phyloP scores from a whole-genome alignment of 2,888 invertebrate genomes.

The Desoria tigrina region DNA sequence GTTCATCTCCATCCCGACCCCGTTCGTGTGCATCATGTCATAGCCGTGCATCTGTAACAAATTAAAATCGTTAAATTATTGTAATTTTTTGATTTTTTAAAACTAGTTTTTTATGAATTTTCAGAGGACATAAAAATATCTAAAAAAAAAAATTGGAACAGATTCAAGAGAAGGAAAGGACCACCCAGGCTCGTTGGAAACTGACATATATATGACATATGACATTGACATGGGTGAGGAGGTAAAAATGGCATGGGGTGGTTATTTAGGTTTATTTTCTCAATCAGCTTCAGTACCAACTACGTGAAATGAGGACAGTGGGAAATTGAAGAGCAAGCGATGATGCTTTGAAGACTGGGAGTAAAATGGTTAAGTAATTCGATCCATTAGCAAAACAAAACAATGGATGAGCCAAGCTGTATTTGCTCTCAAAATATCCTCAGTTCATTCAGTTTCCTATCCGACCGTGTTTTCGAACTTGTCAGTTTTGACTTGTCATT shows the following conservation, averaged over 20 bases:
- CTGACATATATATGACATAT: too few relatives aligned
- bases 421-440: conserved; percentile 34
- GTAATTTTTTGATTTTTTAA: conserved; percentile 1
- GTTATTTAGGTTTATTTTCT: too few relatives aligned
- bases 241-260: not conserved
- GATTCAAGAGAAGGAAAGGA: not conserved
- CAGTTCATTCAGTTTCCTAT: not conserved
- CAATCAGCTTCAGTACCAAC: too few relatives aligned
- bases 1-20: conserved; percentile 49
- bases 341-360: too few relatives aligned
- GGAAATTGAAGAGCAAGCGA: too few relatives aligned
- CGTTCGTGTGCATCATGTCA: conserved; percentile 63
- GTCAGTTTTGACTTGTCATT: too few relatives aligned
- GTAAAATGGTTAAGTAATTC: conserved; percentile 32
- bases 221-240: not conserved
- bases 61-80: too few relatives aligned
- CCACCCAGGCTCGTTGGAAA: too few relatives aligned
- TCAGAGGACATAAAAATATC: not conserved
- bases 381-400: conserved; percentile 44
- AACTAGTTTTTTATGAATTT: not conserved
- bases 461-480: not conserved
- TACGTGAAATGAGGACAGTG: too few relatives aligned
- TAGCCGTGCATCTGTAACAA: conserved; percentile 90
- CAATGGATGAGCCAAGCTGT: conserved; percentile 31
- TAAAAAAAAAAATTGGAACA: not conserved